Evolutionary conservation across 2,113 vertebrate species (phyloP), one percentile per base, ranked within the genome.

Genomic region (Dolichotis patagonum): DNA sequence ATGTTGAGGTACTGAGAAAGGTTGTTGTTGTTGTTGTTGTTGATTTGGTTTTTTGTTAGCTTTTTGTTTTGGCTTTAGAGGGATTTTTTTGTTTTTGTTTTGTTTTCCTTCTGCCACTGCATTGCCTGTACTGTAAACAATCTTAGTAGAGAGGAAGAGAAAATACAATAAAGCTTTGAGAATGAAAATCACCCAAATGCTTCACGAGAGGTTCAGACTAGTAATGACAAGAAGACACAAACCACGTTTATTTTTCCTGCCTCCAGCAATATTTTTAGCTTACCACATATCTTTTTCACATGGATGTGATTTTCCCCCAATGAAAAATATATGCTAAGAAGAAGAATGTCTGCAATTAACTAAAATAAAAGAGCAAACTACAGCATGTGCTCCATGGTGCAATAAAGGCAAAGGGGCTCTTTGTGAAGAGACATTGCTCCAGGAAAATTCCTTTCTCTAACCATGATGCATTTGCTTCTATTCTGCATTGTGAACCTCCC

Each of bases 381-480:
- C 92, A 69, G 83, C 30, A 26, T 67, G 86, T 87, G 81, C 85
- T 35, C 71, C 4, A 3, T 2, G 22, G 84, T 49, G 11, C 32
- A 52, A 71, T 49, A 91, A 90, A 94, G 88, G 46, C 91, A 90
- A 90, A 95, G 14, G 38, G 28, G 14, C n/a, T 95, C 91, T 97
- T 98, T 97, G 77, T 84, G 93, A 96, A 97, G 63, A 96, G 88
- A 30, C 32, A 43, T 85, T 13, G 96, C 30, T 56, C 85, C 85
- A 95, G 91, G 98, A 98, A 98, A 98, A 98, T 98, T 95, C 85
- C 63, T 95, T 97, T 97, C 91, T 98, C 91, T 98, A 98, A 98
- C 97, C 90, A 80, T 98, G 98, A 98, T 98, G 95, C 97, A 98
- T 97, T 98, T 96, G 97, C 97, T 98, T 80, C 58, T 95, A 88